Evolutionary conservation across 2,888 invertebrate species (phyloP).

Genomic region (Rotaria magnacalcarata): DNA sequence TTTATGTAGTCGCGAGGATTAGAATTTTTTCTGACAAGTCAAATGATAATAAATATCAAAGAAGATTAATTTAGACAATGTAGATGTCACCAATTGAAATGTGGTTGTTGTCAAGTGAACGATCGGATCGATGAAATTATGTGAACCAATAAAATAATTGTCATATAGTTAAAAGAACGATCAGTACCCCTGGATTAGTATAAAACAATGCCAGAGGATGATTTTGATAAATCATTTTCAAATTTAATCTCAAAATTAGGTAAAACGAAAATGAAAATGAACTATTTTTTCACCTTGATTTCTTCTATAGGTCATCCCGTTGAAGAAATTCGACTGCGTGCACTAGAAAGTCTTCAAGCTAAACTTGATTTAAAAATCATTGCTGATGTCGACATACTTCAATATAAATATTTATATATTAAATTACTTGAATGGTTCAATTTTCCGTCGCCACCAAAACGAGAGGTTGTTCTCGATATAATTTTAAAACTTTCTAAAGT

Average conservation of each 20-base stretch:
- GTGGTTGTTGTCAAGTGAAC: conserved; percentile 19
- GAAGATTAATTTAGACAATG: neutral
- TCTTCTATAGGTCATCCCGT: conserved; percentile 53
- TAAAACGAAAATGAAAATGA: neutral
- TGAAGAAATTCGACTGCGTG: conserved; percentile 56
- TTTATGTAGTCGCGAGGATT: neutral
- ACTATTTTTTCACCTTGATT: no score
- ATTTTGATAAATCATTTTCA: conserved; percentile 34
- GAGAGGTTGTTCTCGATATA: conserved; percentile 1
- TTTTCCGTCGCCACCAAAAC: conserved; percentile 48
- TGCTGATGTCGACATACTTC: conserved; percentile 56
- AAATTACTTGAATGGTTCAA: conserved; percentile 59
- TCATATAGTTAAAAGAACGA: neutral
- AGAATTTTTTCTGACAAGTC: neutral
- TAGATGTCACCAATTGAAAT: neutral
- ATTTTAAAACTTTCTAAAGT: conserved; percentile 24
- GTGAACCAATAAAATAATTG: neutral
- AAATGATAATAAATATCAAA: neutral
- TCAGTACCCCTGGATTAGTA: neutral
- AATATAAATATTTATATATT: conserved; percentile 56
- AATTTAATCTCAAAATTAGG: conserved; percentile 19
- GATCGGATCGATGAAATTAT: neutral
- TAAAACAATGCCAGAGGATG: neutral
- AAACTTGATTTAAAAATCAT: conserved; percentile 56
- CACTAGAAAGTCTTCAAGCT: conserved; percentile 55